Percentiles rank a stretch among this genome's conserved stretches.
Evolutionary conservation across 53 echinoderm and acorn worm species (phyloP).

Genomic region (Patiria pectinifera): DNA sequence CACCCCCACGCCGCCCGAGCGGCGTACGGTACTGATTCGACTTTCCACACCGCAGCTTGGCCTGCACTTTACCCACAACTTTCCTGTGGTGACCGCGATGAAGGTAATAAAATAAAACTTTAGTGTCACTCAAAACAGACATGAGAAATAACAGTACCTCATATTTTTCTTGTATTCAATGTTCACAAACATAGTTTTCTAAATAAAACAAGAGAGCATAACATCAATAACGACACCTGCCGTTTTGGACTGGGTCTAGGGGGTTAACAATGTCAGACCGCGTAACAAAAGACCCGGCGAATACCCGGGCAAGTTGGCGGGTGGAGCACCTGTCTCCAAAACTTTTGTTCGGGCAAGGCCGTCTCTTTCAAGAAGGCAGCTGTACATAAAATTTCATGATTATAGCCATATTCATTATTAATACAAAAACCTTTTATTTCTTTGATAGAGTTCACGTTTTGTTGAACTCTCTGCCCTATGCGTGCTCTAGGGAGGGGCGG

Average conservation of each 20-base stretch:
- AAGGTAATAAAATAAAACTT: too few species aligned
- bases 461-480: background rate
- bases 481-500: too few species aligned
- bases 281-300: background rate
- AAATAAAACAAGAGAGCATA: background rate
- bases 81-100: too few species aligned
- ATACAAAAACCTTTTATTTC: too few species aligned
- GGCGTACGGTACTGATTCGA: too few species aligned
- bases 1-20: too few species aligned
- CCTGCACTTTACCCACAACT: too few species aligned
- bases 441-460: background rate
- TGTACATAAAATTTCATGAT: background rate
- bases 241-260: background rate
- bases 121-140: too few species aligned
- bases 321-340: slow-evolving; percentile 9
- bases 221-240: slow-evolving; percentile 23
- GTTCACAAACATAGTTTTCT: background rate
- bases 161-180: background rate
- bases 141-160: background rate
- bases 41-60: too few species aligned
- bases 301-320: background rate
- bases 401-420: background rate
- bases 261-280: slow-evolving; percentile 20
- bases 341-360: slow-evolving; percentile 33
- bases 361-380: background rate